Percentiles rank a stretch among this genome's conserved stretches.
phyloP scores from a whole-genome alignment of 2,797 vertebrate genomes.

The Amazona finschi region DNA sequence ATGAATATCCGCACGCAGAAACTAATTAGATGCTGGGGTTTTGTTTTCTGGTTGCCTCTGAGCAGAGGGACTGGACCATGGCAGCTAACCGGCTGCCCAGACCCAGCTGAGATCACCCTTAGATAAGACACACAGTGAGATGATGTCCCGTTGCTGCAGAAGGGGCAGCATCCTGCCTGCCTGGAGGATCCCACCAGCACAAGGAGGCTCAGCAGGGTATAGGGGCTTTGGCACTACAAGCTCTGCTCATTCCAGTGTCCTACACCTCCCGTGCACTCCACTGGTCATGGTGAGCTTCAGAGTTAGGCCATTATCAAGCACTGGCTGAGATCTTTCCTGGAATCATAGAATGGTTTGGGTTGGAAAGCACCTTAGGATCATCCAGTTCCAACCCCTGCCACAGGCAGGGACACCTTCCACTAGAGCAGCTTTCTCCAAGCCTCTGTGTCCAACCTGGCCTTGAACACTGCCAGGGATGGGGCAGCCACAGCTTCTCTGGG shows the following conservation, averaged over 20 bases:
- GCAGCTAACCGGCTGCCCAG: not conserved
- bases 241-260: accelerated
- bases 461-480: not conserved
- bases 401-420: not conserved
- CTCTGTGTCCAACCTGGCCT: not conserved
- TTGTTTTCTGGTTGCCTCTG: not conserved
- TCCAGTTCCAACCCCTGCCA: not conserved
- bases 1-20: accelerated
- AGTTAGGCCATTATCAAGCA: not conserved
- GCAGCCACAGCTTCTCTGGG: too few relatives aligned
- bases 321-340: not conserved
- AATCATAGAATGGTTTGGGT: not conserved
- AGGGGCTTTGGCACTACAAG: too few relatives aligned
- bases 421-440: not conserved
- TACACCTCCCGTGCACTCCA: accelerated
- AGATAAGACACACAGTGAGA: not conserved
- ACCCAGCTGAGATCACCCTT: not conserved
- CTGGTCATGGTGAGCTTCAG: not conserved
- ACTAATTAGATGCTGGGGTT: accelerated
- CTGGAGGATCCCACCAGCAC: accelerated
- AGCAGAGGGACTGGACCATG: not conserved
- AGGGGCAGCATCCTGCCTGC: too few relatives aligned
- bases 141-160: not conserved
- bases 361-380: not conserved
- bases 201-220: accelerated